Conservation (phyloP, 2,888 invertebrate genomes). For the Biston stratarius region DNA sequence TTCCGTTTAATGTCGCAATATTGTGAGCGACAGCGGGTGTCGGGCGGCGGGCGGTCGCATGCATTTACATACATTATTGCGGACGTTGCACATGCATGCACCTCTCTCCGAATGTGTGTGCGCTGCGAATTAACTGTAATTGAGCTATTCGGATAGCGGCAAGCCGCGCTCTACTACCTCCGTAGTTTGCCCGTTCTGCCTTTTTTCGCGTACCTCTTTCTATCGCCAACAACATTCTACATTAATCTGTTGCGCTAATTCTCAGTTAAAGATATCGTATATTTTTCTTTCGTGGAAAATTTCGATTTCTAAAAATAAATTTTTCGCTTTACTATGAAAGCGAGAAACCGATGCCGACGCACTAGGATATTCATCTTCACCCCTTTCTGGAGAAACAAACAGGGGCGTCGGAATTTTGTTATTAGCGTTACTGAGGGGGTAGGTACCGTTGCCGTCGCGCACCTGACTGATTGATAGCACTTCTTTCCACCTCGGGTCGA, state of each 20-base stretch:
- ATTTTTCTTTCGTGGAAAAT: constrained; percentile 39
- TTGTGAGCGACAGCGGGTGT: constrained; percentile 79
- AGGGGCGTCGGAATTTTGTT: constrained; percentile 85
- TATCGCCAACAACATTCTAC: constrained; percentile 52
- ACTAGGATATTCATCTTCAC: constrained; percentile 82
- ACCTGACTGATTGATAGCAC: constrained; percentile 86
- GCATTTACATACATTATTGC: constrained; percentile 86
- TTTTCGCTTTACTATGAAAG: constrained; percentile 55
- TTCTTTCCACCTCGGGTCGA: constrained; percentile 86
- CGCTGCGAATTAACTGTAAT: constrained; percentile 85
- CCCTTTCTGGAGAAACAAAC: constrained; percentile 82
- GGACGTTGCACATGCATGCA: constrained; percentile 81
- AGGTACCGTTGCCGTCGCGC: constrained; percentile 78
- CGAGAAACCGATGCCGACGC: constrained; percentile 64
- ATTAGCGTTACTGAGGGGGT: constrained; percentile 82
- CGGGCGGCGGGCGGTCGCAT: constrained; percentile 81
- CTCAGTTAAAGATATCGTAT: constrained; percentile 31
- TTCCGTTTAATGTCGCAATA: constrained; percentile 85
- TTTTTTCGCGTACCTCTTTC: constrained; percentile 46
- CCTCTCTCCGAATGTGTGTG: constrained; percentile 81
- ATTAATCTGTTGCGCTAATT: constrained; percentile 41
- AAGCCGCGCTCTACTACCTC: constrained; percentile 73
- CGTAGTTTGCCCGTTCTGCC: constrained; percentile 62
- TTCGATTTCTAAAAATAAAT: constrained; percentile 41
- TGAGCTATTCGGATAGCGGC: constrained; percentile 83